These are phyloP conservation scores for Tribolium castaneum DNA, from an alignment of 1,140 invertebrate species.

Conservation along the genomic window DNA sequence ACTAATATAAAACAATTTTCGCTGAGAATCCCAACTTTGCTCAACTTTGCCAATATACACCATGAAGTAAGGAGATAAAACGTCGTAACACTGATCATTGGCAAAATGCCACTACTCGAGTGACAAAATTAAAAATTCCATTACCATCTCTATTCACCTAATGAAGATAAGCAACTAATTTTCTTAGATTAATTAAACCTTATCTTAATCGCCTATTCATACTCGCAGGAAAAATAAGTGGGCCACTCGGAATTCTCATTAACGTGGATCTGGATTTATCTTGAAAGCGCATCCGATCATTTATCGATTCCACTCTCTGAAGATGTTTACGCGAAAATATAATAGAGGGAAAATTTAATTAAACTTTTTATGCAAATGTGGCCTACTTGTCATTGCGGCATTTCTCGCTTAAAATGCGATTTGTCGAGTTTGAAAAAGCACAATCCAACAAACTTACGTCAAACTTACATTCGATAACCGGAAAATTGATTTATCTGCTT, in stretches of 20 bases:
- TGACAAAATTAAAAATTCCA: no score
- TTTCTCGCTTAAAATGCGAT: background rate
- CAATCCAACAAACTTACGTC: background rate
- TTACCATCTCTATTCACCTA: no score
- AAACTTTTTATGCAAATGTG: background rate
- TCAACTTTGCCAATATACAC: constrained; percentile 22
- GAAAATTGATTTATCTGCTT: background rate
- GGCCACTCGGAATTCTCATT: background rate
- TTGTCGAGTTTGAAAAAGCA: background rate
- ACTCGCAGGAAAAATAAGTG: background rate
- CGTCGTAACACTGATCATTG: no score
- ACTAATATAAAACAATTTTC: constrained; percentile 31
- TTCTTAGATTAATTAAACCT: background rate
- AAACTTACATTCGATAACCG: background rate
- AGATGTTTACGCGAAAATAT: background rate
- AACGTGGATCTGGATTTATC: background rate
- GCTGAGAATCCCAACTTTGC: constrained; percentile 2
- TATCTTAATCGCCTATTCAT: background rate
- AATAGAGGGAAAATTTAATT: background rate
- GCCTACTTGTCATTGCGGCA: background rate
- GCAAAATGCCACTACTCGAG: no score
- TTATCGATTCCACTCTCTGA: background rate
- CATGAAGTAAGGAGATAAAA: background rate
- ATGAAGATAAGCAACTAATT: no score
- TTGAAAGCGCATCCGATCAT: background rate